Evolutionary conservation across 92 coral and sea anemone species (phyloP).

Genomic region (Desmophyllum pertusum): DNA sequence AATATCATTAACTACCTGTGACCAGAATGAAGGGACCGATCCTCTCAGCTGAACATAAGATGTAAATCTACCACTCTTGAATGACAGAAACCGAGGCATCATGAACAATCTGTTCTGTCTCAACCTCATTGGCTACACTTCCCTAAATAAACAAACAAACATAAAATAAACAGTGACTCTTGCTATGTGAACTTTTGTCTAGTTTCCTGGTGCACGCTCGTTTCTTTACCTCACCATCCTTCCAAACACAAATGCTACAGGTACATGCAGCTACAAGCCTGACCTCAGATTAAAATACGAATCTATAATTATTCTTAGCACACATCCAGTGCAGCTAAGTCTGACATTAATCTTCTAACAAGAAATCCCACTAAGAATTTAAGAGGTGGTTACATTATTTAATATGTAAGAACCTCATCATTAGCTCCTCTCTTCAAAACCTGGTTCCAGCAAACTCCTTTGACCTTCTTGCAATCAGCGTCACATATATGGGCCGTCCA

Average conservation of each 20-base stretch:
- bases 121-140: slow-evolving; percentile 98
- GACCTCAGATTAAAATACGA: no score
- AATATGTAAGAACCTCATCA: slow-evolving; percentile 78
- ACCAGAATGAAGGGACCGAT: slow-evolving; percentile 97
- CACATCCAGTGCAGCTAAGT: no score
- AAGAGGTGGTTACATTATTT: no score
- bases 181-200: not conserved
- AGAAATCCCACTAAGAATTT: no score
- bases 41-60: slow-evolving; percentile 95
- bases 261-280: no score
- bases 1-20: slow-evolving; percentile 96
- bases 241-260: no score
- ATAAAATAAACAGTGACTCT: not conserved
- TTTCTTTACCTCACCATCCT: no score
- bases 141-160: slow-evolving; percentile 56
- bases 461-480: slow-evolving; percentile 93
- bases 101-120: slow-evolving; percentile 96
- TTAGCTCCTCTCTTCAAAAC: slow-evolving; percentile 96
- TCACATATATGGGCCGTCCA: slow-evolving; percentile 94
- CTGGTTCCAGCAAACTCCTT: slow-evolving; percentile 98
- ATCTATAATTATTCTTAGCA: not conserved
- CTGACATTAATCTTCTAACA: no score
- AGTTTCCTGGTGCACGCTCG: no score
- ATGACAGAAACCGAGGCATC: slow-evolving; percentile 94
- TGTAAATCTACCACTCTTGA: slow-evolving; percentile 84